A percentile compares a stretch with the other conserved stretches of the same genome.
phyloP scores from a whole-genome alignment of 1,140 invertebrate genomes.

The Drosophila rufa region DNA sequence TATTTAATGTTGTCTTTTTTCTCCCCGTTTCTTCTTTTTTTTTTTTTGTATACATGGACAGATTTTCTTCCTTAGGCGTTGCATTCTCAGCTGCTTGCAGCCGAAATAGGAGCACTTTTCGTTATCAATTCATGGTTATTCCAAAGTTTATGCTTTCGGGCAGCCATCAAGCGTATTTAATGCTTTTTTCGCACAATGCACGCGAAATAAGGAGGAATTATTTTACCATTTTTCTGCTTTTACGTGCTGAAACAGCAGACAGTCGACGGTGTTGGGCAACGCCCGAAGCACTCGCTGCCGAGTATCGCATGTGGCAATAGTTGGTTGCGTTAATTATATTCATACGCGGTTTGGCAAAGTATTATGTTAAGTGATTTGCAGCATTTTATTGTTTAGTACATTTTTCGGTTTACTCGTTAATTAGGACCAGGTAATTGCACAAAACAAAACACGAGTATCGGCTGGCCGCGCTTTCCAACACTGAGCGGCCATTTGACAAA shows the following conservation, averaged over 20 bases:
- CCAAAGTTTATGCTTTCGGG: slow-evolving; percentile 14
- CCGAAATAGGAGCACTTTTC: not conserved
- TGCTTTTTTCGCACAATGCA: slow-evolving; percentile 11
- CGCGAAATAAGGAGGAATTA: slow-evolving; percentile 23
- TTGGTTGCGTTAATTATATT: not conserved
- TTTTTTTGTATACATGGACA: slow-evolving; percentile 29
- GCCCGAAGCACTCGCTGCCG: slow-evolving; percentile 10
- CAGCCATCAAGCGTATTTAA: not conserved
- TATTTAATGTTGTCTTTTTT: slow-evolving; percentile 42
- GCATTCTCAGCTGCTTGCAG: not conserved
- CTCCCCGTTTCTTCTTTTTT: slow-evolving; percentile 4
- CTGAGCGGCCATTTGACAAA: slow-evolving; percentile 24
- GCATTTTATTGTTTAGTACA: not conserved
- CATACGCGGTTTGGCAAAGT: not conserved
- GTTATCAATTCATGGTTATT: not conserved
- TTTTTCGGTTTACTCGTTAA: not conserved
- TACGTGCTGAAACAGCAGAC: slow-evolving; percentile 57
- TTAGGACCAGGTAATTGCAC: not conserved
- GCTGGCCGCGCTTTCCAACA: slow-evolving; percentile 57
- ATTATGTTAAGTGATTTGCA: not conserved
- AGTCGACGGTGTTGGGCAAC: slow-evolving; percentile 41
- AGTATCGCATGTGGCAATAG: slow-evolving; percentile 41
- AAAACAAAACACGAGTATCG: slow-evolving; percentile 64
- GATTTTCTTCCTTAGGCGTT: slow-evolving; percentile 17
- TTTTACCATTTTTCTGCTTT: slow-evolving; percentile 56